phyloP scores from a whole-genome alignment of 1,140 invertebrate genomes.

The Leptopilina clavipes region DNA sequence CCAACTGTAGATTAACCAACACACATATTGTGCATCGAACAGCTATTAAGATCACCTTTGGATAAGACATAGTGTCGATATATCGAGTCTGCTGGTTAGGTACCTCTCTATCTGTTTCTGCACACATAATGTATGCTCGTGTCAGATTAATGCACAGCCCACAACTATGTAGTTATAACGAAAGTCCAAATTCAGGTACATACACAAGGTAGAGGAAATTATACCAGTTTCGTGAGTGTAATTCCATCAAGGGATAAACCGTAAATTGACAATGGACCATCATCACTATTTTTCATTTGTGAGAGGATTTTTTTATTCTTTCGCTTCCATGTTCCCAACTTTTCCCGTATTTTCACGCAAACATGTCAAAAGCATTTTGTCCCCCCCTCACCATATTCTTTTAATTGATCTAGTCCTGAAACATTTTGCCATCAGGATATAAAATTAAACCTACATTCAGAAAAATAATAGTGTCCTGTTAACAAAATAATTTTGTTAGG shows the following conservation, averaged over 20 bases:
- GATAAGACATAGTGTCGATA: constrained; percentile 19
- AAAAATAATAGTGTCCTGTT: too few species aligned
- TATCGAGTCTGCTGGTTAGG: background rate
- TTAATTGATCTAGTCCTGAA: background rate
- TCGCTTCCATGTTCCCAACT: background rate
- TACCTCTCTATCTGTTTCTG: background rate
- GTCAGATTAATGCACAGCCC: background rate
- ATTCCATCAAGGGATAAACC: constrained; percentile 17
- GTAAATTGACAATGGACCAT: constrained; percentile 4
- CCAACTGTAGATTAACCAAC: constrained; percentile 10
- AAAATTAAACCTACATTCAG: too few species aligned
- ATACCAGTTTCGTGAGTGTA: background rate
- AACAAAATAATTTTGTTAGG: too few species aligned
- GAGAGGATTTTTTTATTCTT: background rate
- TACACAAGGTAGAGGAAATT: background rate
- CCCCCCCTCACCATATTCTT: too few species aligned
- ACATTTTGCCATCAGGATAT: too few species aligned
- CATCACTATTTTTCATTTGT: background rate
- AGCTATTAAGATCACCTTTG: constrained; percentile 19
- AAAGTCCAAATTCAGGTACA: constrained; percentile 4
- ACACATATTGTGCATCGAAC: constrained; percentile 2
- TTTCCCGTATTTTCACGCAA: too few species aligned
- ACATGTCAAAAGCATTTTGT: constrained; percentile 3
- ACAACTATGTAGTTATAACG: background rate
- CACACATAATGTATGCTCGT: constrained; percentile 13